Evolutionary conservation across 2,888 invertebrate genomes (phyloP).

Genomic region (Beris morrisii): DNA sequence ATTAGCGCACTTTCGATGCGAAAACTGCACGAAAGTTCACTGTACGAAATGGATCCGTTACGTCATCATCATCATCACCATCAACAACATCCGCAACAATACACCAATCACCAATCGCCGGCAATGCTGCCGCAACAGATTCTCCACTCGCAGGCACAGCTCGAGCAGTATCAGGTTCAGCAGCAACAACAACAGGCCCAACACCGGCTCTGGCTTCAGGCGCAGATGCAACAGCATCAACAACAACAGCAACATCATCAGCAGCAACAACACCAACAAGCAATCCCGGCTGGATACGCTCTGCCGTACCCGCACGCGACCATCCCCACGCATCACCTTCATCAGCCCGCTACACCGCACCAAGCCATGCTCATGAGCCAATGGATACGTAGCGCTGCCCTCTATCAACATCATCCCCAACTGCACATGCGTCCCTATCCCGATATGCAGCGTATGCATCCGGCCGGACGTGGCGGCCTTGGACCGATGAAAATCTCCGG

Average conservation of each 20-base stretch:
- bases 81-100: constrained; percentile 41
- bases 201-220: constrained; percentile 42
- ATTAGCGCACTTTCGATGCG: constrained; percentile 25
- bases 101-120: constrained; percentile 16
- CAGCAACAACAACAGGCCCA: constrained; percentile 41
- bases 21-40: constrained; percentile 6
- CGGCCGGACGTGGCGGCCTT: constrained; percentile 57
- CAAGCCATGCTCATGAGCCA: constrained; percentile 70
- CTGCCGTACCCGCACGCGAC: constrained; percentile 45
- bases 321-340: constrained; percentile 57
- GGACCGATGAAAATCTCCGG: constrained; percentile 62
- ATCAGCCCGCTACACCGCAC: constrained; percentile 56
- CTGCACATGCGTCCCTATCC: constrained; percentile 56
- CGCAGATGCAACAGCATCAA: constrained; percentile 43
- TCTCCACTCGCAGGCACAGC: constrained; percentile 59
- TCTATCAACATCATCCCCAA: constrained; percentile 62
- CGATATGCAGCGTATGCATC: constrained; percentile 58
- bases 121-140: constrained; percentile 56
- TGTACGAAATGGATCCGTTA: constrained; percentile 45
- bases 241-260: constrained; percentile 45
- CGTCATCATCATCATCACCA: constrained; percentile 45
- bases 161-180: constrained; percentile 54
- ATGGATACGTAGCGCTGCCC: constrained; percentile 72
- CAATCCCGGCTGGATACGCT: constrained; percentile 36
- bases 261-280: constrained; percentile 43